Evolutionary conservation across 2,113 vertebrate genomes (phyloP), one percentile per base, ranked within the genome.

Genomic region (Mustela nigripes): DNA sequence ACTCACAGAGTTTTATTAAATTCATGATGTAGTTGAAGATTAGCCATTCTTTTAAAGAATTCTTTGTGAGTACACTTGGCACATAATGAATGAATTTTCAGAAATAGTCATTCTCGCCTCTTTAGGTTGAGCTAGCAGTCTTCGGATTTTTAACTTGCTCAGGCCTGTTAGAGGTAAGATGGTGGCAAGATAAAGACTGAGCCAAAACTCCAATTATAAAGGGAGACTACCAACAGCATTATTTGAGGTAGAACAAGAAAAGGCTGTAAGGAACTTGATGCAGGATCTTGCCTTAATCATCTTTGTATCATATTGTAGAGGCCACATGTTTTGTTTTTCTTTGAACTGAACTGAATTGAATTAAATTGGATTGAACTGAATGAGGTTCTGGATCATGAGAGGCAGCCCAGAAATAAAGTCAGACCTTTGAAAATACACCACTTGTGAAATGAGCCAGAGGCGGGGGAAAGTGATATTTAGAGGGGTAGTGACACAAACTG

Each of bases 1-100:
- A 97, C 87, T 96, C 98, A 92, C 33, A 92, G n/a, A 96, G 62
- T 81, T 95, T 96, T 98, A 88, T 98, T 97, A 97, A 97, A 76
- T 60, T 88, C 92, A 96, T 73, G 48, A 79, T 94, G 26, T 31
- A 94, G 67, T 87, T 96, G 95, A 84, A 97, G 71, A 97, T 95
- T 86, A 97, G 86, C 86, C 28, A 96, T 89, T 94, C 36, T 95
- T 97, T 95, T 96, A 93, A 98, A 97, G 56, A 97, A 78, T 79
- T 97, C 39, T 65, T 90, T 97, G 65, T 86, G 78, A 97, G 81
- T 94, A 3, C 16, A 82, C 65, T 95, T 96, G 84, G 31, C 71
- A 95, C 50, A 73, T 71, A 97, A 84, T 83, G 81, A 96, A 94
- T 36, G 36, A 90, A 82, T 62, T 48, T 97, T 97, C 91, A 88